Conservation (phyloP, 2,113 vertebrate genomes). For the Numida meleagris region DNA sequence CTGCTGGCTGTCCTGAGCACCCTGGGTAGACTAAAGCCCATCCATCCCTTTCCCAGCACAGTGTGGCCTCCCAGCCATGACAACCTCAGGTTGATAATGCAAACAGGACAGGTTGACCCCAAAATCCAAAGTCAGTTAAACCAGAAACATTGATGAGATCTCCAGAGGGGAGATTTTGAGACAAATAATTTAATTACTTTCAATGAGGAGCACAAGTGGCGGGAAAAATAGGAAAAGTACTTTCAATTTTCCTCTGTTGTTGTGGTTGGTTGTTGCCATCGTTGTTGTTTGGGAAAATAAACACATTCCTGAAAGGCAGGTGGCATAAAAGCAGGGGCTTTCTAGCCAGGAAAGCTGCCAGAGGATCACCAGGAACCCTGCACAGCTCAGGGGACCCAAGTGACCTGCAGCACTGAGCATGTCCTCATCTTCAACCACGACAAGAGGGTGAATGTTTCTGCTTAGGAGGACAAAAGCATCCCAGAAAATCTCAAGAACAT, state of each 20-base stretch:
- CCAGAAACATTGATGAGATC: neutral
- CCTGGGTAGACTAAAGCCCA: neutral
- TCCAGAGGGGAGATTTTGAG: conserved; percentile 1
- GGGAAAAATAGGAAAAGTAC: neutral
- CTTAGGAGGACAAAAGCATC: neutral
- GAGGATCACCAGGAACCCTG: neutral
- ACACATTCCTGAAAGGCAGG: neutral
- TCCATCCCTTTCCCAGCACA: neutral
- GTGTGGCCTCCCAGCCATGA: conserved; percentile 1
- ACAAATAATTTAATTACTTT: conserved; percentile 8
- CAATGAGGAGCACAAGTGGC: neutral
- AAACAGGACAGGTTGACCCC: conserved; percentile 29
- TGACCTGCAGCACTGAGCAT: neutral
- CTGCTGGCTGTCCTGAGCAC: accelerated
- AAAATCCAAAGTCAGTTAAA: conserved; percentile 5
- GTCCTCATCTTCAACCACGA: neutral
- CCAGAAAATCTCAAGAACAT: neutral
- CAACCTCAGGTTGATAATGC: neutral
- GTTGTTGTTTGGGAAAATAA: neutral
- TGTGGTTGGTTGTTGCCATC: too few species aligned
- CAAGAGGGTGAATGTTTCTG: neutral
- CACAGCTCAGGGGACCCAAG: neutral
- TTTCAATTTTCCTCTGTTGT: neutral
- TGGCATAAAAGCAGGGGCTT: neutral
- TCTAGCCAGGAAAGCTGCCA: neutral